phyloP scores from a whole-genome alignment of 1,140 invertebrate genomes.

The Augochlora pura region DNA sequence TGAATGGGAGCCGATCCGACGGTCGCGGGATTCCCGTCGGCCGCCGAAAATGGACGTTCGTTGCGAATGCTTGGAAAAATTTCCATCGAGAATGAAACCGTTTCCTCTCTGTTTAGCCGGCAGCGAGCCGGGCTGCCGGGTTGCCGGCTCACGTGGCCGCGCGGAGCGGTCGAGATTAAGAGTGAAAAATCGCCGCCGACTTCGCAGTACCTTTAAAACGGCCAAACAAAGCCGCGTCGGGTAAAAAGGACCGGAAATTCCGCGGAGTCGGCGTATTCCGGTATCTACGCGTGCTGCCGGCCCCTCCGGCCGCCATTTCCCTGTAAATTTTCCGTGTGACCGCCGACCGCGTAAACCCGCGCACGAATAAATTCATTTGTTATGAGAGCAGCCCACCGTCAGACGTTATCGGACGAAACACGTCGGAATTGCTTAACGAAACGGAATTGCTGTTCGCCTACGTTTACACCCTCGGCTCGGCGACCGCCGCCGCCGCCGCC shows the following conservation, averaged over 20 bases:
- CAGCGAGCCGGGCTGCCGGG: too few relatives aligned
- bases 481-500: slow-evolving; percentile 14
- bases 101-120: neutral
- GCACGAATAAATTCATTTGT: slow-evolving; percentile 65
- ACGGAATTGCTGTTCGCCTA: slow-evolving; percentile 55
- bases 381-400: slow-evolving; percentile 50
- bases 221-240: slow-evolving; percentile 36
- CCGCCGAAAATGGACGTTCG: neutral
- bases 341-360: slow-evolving; percentile 55
- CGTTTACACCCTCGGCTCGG: slow-evolving; percentile 9
- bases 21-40: neutral
- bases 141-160: neutral
- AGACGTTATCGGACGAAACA: slow-evolving; percentile 60
- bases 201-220: slow-evolving; percentile 23
- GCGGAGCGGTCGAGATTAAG: slow-evolving; percentile 30
- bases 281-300: slow-evolving; percentile 43
- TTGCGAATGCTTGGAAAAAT: neutral
- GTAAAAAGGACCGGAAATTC: slow-evolving; percentile 52
- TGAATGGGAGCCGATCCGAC: neutral
- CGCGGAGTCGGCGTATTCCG: slow-evolving; percentile 52
- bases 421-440: slow-evolving; percentile 67
- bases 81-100: neutral
- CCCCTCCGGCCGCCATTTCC: slow-evolving; percentile 12
- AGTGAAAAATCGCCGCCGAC: slow-evolving; percentile 45
- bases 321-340: slow-evolving; percentile 62